Evolutionary conservation across 2,113 vertebrate species (phyloP), one percentile per base, ranked within the genome.

Genomic region (Forbesichthys papilliferus): DNA sequence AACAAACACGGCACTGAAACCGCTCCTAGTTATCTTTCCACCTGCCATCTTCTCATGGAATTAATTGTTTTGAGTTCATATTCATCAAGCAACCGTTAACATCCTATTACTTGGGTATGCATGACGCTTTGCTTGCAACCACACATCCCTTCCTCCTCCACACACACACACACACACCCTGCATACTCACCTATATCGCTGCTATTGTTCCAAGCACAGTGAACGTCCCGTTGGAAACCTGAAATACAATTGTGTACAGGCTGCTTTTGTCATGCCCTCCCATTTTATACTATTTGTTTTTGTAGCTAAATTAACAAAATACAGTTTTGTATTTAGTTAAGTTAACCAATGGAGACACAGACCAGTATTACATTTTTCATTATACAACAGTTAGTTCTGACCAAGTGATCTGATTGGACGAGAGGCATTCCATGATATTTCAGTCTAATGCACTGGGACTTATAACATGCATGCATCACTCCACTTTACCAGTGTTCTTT

Each of bases 181-280:
- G 8, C 46, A 11, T 47, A 51, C 13, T 16, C 67, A 27, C 47
- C 27, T 48, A 9, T 9, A 8, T 33, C 52, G 64, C 11, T 63
- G 42, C 61, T 58, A 68, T 64, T 60, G 64, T 58, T 68, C 47
- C 12, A 27, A 71, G 54, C 75, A 63, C 55, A 12, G 9, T 53
- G 14, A 61, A 61, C 65, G 66, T 78, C 78, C 66, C 75, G 69
- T 13, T 5, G 71, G 67, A 76, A 58, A 75, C 13, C 61, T 9
- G 16, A 79, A 85, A 80, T 81, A 81, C 68, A 88, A 75, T 81
- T 69, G 9, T 48, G 71, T 64, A 27, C 73, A 62, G 75, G 73
- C 77, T 80, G 68, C 69, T 77, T 69, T 63, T 49, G 68, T 8
- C 48, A 75, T 1, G 18, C 46, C 52, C 63, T 64, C 13, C 3